Evolutionary conservation across 2,113 vertebrate genomes (phyloP).

Genomic region (Prolemur simus): DNA sequence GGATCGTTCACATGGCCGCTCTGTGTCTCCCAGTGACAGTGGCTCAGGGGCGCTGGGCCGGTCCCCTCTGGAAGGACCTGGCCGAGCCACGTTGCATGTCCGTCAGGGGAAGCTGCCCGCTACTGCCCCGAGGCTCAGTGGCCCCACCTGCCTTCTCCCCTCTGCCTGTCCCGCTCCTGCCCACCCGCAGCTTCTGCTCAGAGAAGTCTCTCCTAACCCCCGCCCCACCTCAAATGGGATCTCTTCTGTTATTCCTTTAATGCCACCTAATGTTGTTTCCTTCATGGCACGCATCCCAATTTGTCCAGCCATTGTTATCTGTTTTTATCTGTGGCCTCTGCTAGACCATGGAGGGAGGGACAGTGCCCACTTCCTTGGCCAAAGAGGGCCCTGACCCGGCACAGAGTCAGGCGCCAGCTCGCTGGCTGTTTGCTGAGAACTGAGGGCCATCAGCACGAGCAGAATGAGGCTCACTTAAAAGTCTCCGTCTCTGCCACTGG

Average conservation of each 20-base stretch:
- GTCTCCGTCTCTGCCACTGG: neutral
- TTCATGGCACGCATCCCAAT: neutral
- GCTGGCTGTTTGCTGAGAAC: neutral
- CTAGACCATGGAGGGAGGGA: neutral
- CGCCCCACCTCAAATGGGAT: neutral
- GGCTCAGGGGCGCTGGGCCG: neutral
- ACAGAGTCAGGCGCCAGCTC: neutral
- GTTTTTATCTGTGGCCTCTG: neutral
- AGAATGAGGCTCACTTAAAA: neutral
- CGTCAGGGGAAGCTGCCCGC: neutral
- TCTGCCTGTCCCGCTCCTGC: neutral
- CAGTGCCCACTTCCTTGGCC: neutral
- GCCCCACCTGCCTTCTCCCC: rapidly evolving
- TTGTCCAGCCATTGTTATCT: neutral
- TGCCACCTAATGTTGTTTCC: neutral
- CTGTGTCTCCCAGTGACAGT: neutral
- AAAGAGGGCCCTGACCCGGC: neutral
- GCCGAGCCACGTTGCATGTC: neutral
- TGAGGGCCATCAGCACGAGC: neutral
- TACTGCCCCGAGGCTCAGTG: rapidly evolving
- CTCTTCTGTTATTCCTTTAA: neutral
- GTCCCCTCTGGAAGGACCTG: neutral
- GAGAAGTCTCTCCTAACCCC: neutral
- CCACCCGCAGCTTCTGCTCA: neutral
- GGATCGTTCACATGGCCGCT: neutral